These are phyloP conservation scores for Poeciliopsis infans DNA, from an alignment of 2,797 vertebrate genomes.

Conservation along the genomic window DNA sequence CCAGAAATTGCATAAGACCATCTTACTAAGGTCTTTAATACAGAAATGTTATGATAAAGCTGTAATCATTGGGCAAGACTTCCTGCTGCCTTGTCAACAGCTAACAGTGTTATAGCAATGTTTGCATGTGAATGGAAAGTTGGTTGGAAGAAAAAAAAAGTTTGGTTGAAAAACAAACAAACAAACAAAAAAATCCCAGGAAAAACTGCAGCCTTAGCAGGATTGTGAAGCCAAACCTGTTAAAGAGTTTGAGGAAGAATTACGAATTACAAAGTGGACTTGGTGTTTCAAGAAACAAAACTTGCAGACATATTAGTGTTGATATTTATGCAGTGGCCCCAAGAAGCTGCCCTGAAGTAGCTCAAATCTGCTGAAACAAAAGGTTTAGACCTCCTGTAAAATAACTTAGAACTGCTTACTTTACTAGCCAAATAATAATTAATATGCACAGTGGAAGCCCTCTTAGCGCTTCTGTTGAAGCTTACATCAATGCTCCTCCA, in stretches of 20 bases:
- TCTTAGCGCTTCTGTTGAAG: neutral
- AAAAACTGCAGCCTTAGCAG: neutral
- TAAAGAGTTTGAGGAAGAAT: neutral
- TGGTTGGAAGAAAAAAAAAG: neutral
- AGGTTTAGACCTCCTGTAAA: neutral
- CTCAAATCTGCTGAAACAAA: neutral
- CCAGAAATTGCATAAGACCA: neutral
- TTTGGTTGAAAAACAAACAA: neutral
- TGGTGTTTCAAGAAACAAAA: neutral
- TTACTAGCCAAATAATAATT: neutral
- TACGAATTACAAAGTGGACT: neutral
- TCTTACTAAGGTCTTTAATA: neutral
- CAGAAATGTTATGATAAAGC: neutral
- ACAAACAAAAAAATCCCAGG: neutral
- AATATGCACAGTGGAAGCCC: neutral
- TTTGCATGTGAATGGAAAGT: neutral
- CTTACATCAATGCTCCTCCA: neutral
- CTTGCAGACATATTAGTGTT: neutral
- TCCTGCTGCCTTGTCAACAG: neutral
- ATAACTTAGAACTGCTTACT: neutral
- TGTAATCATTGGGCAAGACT: neutral
- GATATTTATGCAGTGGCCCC: neutral
- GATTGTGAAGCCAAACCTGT: neutral
- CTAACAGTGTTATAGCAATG: neutral
- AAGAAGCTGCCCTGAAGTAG: neutral